A percentile compares a stretch with the other conserved stretches of the same genome.
Conservation (phyloP, 2,888 invertebrate species). For the Lasius fuliginosus region DNA sequence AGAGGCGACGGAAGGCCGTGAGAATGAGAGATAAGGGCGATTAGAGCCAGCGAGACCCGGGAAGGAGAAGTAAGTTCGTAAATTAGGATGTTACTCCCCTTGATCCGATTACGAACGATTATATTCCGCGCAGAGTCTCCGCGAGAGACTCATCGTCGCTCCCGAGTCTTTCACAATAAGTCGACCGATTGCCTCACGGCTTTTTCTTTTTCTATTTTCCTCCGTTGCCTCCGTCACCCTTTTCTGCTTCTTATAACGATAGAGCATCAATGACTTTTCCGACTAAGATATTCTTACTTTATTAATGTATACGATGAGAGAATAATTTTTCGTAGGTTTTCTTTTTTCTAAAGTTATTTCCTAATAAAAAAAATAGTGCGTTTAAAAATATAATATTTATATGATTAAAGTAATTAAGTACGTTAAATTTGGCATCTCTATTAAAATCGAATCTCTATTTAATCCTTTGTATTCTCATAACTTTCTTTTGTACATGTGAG, state of each 20-base stretch:
- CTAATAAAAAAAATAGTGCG: not conserved
- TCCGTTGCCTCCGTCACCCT: conserved; percentile 8
- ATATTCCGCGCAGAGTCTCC: conserved; percentile 65
- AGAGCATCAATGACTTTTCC: not conserved
- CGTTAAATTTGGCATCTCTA: not conserved
- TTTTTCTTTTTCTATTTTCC: conserved; percentile 50
- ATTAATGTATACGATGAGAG: not conserved
- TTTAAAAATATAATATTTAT: not conserved
- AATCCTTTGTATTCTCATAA: not conserved
- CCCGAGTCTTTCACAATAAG: conserved; percentile 24
- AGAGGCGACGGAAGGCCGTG: conserved; percentile 39
- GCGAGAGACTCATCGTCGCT: conserved; percentile 39
- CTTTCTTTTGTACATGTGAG: not conserved
- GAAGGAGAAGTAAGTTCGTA: conserved; percentile 68
- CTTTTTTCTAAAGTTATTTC: not conserved
- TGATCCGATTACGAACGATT: conserved; percentile 76
- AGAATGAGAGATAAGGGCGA: conserved; percentile 59
- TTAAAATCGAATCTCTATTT: not conserved
- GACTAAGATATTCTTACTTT: not conserved
- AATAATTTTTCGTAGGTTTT: not conserved
- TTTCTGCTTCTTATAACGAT: conserved; percentile 23
- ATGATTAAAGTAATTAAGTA: conserved; percentile 4
- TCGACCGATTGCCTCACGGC: conserved; percentile 29
- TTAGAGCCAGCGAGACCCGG: conserved; percentile 42
- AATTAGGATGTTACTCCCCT: conserved; percentile 70